These are phyloP conservation scores for Drosophila lacicola DNA, from an alignment of 2,888 invertebrate species.

Conservation along the genomic window DNA sequence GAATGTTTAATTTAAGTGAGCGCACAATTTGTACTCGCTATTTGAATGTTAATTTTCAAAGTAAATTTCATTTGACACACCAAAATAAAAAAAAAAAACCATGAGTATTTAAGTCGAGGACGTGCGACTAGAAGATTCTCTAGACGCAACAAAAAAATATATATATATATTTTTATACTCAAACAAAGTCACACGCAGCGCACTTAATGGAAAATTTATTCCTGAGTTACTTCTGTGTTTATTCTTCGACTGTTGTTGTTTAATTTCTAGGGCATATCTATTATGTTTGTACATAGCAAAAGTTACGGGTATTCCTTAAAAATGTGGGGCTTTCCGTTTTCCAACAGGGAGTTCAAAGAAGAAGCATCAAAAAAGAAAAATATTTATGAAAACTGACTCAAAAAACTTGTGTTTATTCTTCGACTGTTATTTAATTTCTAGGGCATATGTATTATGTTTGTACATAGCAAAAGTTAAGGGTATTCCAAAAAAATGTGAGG, in stretches of 20 bases:
- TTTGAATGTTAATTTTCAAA: slow-evolving; percentile 50
- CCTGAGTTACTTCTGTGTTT: slow-evolving; percentile 2
- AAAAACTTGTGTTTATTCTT: not conserved
- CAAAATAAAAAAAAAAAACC: not conserved
- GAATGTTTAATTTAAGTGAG: slow-evolving; percentile 29
- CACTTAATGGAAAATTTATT: not conserved
- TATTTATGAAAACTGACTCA: too few relatives aligned
- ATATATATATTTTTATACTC: not conserved
- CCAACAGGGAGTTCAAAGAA: too few relatives aligned
- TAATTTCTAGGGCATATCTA: not conserved
- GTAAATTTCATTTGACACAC: slow-evolving; percentile 48
- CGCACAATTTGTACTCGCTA: slow-evolving; percentile 15
- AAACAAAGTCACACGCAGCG: too few relatives aligned
- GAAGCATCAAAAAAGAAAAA: too few relatives aligned
- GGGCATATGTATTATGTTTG: not conserved
- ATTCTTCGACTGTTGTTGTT: not conserved
- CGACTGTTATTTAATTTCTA: not conserved
- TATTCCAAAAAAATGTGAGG: not conserved
- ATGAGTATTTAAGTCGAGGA: not conserved
- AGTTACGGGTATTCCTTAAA: not conserved
- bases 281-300: not conserved
- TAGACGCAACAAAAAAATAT: not conserved
- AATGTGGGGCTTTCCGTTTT: not conserved
- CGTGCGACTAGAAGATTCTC: not conserved
- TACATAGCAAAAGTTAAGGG: not conserved